phyloP scores from a whole-genome alignment of 2,888 invertebrate genomes.

The Eilema depressum region DNA sequence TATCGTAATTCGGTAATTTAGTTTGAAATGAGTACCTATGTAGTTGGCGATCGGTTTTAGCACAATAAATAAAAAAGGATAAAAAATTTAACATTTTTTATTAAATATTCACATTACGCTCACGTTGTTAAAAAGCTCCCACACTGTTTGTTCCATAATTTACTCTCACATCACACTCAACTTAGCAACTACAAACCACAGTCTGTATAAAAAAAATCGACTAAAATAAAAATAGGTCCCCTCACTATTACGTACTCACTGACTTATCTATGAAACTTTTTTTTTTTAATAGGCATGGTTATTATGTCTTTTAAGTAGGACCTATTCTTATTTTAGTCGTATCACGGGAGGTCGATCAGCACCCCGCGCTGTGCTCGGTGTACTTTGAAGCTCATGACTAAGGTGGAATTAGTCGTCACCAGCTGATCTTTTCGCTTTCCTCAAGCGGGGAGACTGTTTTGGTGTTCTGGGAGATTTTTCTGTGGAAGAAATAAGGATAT shows the following conservation, averaged over 20 bases:
- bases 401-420: conserved; percentile 88
- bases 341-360: conserved; percentile 51
- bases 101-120: conserved; percentile 82
- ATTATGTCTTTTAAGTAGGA: conserved; percentile 33
- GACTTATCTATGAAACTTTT: conserved; percentile 20
- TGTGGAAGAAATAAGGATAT: conserved; percentile 71
- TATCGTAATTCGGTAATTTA: too few species aligned
- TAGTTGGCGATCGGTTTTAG: background rate
- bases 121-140: conserved; percentile 78
- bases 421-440: conserved; percentile 91
- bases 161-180: conserved; percentile 77
- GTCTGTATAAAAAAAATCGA: conserved; percentile 65
- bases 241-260: conserved; percentile 25
- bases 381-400: conserved; percentile 39
- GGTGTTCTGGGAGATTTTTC: conserved; percentile 91
- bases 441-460: conserved; percentile 91
- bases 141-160: conserved; percentile 85
- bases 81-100: conserved; percentile 80
- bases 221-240: conserved; percentile 73
- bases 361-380: conserved; percentile 53
- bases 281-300: conserved; percentile 21
- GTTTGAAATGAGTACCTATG: too few species aligned
- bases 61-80: conserved; percentile 34
- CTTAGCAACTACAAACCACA: conserved; percentile 74
- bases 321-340: conserved; percentile 70